phyloP scores from a whole-genome alignment of 1,140 invertebrate species.

The Patella vulgata region DNA sequence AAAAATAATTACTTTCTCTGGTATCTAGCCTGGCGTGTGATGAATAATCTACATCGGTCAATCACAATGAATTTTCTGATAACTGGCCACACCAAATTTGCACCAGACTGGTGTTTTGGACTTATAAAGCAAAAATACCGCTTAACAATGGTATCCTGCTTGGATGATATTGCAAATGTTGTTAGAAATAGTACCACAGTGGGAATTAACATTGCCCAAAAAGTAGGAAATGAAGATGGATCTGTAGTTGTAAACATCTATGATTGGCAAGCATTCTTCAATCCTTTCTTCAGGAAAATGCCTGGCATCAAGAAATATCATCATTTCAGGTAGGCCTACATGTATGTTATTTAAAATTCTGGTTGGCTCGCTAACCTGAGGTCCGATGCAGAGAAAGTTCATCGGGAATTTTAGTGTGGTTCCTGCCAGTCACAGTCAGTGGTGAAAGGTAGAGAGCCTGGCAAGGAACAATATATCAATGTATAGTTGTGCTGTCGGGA shows the following conservation, averaged over 20 bases:
- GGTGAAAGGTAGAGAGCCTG: too few relatives aligned
- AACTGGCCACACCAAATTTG: conserved; percentile 37
- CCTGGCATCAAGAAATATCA: conserved; percentile 29
- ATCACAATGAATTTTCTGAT: conserved; percentile 30
- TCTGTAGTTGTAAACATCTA: conserved; percentile 18
- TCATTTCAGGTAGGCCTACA: too few relatives aligned
- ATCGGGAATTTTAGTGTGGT: too few relatives aligned
- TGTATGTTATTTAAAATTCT: too few relatives aligned
- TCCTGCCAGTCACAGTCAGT: too few relatives aligned
- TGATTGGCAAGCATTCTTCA: conserved; percentile 27
- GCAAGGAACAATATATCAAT: too few relatives aligned
- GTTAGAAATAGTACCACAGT: conserved; percentile 13
- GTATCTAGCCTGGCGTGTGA: conserved; percentile 39
- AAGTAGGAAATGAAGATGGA: conserved; percentile 24
- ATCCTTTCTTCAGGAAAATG: conserved; percentile 22
- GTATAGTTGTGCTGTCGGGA: too few relatives aligned
- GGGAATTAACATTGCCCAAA: conserved; percentile 29
- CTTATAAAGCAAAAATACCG: conserved; percentile 34
- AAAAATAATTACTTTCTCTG: conserved; percentile 38
- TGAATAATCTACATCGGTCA: conserved; percentile 19
- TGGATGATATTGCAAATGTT: too few relatives aligned
- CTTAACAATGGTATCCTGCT: conserved; percentile 21
- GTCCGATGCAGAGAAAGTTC: too few relatives aligned
- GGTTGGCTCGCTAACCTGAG: too few relatives aligned
- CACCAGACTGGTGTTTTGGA: conserved; percentile 38